Evolutionary conservation across 1,140 invertebrate species (phyloP).

Genomic region (Lepidotrigona ventralis): DNA sequence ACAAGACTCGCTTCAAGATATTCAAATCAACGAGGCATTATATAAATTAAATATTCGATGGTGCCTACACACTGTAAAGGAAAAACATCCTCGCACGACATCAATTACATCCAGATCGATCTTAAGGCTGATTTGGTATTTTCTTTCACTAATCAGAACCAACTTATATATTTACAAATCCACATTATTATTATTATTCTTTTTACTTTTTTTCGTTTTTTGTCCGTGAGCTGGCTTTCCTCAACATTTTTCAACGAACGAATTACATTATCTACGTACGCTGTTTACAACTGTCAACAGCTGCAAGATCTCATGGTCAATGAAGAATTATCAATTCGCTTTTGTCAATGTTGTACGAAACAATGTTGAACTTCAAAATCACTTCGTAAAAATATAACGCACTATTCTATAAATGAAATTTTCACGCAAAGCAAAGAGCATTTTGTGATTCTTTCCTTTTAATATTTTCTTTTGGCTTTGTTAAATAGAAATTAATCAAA

Average conservation of each 20-base stretch:
- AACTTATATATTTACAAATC: slow-evolving; percentile 72
- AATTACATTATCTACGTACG: slow-evolving; percentile 33
- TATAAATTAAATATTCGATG: slow-evolving; percentile 38
- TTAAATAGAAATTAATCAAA: slow-evolving; percentile 18
- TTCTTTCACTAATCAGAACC: slow-evolving; percentile 58
- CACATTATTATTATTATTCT: slow-evolving; percentile 30
- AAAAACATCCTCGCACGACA: slow-evolving; percentile 42
- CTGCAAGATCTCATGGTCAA: slow-evolving; percentile 29
- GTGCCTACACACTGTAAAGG: slow-evolving; percentile 23
- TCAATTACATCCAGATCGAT: slow-evolving; percentile 52
- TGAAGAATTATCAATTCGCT: slow-evolving; percentile 58
- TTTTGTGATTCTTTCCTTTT: neutral
- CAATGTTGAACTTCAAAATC: neutral
- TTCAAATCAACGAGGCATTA: slow-evolving; percentile 18
- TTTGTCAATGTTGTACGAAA: neutral
- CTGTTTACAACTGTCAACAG: slow-evolving; percentile 43
- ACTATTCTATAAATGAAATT: neutral
- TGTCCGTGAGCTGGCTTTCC: slow-evolving; percentile 23
- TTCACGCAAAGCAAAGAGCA: neutral
- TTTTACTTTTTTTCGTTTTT: slow-evolving; percentile 19
- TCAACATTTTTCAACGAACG: slow-evolving; percentile 11
- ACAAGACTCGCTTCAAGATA: slow-evolving; percentile 21
- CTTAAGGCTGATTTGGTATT: slow-evolving; percentile 70
- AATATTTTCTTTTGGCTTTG: neutral
- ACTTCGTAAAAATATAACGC: neutral